Evolutionary conservation across 30 jellyfish, hydroid and myxozoan genomes (phyloP).

Genomic region (Aurelia aurita complex sp. Pacific): DNA sequence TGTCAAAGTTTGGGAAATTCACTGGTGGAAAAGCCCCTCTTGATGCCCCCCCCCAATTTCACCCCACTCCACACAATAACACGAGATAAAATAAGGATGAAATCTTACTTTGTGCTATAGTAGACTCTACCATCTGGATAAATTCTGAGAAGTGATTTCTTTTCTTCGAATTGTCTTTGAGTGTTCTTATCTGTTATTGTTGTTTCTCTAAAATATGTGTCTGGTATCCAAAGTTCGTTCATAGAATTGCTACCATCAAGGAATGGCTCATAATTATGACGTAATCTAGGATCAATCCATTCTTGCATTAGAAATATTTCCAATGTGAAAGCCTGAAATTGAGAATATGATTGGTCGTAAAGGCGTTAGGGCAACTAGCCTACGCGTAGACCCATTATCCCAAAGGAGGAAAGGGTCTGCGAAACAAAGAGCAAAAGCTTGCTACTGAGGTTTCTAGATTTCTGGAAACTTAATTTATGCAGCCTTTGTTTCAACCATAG

Average conservation of each 20-base stretch:
- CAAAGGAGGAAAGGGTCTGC: too few species aligned
- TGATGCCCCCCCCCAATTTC: neutral
- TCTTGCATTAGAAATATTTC: constrained; percentile 78
- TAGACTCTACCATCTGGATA: constrained; percentile 72
- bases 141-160: constrained; percentile 63
- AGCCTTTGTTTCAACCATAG: too few species aligned
- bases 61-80: neutral
- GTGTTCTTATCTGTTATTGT: constrained; percentile 45
- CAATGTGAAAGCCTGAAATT: constrained; percentile 60
- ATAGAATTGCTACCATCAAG: constrained; percentile 68
- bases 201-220: constrained; percentile 86
- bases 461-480: too few species aligned
- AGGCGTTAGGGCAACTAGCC: too few species aligned
- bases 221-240: constrained; percentile 83
- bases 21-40: neutral
- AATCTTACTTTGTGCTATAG: constrained; percentile 68
- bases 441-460: too few species aligned
- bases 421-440: too few species aligned
- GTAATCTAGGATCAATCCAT: constrained; percentile 85
- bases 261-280: constrained; percentile 45
- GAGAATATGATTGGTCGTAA: too few species aligned
- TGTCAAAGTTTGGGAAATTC: too few species aligned
- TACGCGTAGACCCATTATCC: too few species aligned
- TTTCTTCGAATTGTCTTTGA: constrained; percentile 53
- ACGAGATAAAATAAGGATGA: neutral